Base-by-base conservation (phyloP, 37 sponge, comb jelly and placozoan species). In the Halichondria panicea region DNA sequence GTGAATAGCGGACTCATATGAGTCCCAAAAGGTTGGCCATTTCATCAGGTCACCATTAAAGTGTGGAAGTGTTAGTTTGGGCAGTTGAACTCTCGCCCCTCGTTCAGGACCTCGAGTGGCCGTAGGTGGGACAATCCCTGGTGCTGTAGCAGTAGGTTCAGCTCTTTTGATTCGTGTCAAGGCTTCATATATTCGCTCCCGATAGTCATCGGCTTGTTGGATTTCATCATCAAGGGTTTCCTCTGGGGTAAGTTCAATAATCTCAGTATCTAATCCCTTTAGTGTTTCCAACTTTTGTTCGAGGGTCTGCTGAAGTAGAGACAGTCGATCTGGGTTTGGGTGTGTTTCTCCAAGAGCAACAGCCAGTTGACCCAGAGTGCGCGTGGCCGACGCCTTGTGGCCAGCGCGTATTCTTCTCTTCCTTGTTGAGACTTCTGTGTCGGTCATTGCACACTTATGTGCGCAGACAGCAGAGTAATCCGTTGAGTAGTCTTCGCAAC, bases 171-270 rank as follows among this genome's bases (percentile, higher is more conserved):
- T 30, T 9, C 9, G 25, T 12, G 63, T 27, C 25, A 61, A 30
- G n/a, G 31, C 25, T 27, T 30, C 34, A 31, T 63, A 63, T 2
- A 44, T n/a, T 41, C 44, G n/a, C 28, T 68, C 45, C 34, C 35
- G 60, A n/a, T 56, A 56, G 6, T 73, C 42, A 40, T 73, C 59
- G 24, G 60, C 57, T 40, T 57, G 42, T 27, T 33, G 38, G 31
- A 73, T 73, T 59, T 73, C 59, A 57, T 55, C 74, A 36, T 55
- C 74, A 8, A 70, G 45, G 50, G 24, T 31, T 3, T 27, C 55
- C 31, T 70, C 71, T 21, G 32, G 32, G 24, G 37, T 34, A 8
- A 66, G 37, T 36, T 6, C 1, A 30, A 66, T 30, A 66, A 32
- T 66, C 21, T 66, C 67, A 36, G 34, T 38, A 63, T 66, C 67